Base-by-base conservation (phyloP, 2,888 invertebrate species). In the Pandemis corylana region DNA sequence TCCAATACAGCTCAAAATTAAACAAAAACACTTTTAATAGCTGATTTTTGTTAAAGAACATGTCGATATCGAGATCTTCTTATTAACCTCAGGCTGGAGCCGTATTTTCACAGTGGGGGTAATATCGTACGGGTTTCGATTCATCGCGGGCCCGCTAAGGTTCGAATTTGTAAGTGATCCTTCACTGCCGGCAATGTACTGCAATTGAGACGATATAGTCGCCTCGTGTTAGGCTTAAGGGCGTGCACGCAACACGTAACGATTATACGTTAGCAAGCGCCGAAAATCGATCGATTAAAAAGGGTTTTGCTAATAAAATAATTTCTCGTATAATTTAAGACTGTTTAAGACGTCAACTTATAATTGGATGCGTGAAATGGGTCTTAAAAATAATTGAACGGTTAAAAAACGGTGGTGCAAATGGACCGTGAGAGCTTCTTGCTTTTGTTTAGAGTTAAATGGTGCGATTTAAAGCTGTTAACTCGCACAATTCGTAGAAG, bases 281-380 rank as follows among this genome's bases (percentile, higher is more conserved):
- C 76, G 76, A 69, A 77, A 71, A 72, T 75, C 68, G 73, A 80
- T 82, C 76, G 86, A 86, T 89, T 85, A 83, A 85, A 85, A 82
- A 83, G 46, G 76, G 72, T 73, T 46, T 72, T n/a, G 81, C 90
- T 93, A 94, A 94, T 94, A 91, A 94, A 94, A 94, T 94, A 92
- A 94, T 94, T 93, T 90, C 89, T 87, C 85, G 85, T 86, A 89
- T 93, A 94, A 93, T 20, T 20, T 20, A 20, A 20, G 20, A 20
- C 20, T 20, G 20, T 94, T 94, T 94, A 93, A 94, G 93, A 94
- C 89, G 94, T 94, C 94, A 94, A 93, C 90, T 90, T 93, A 93
- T 93, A 94, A 94, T 94, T 94, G 94, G 94, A 91, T 92, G 91
- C 89, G 90, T 87, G 92, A 92, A 91, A 90, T 90, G 91, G 92